These are phyloP conservation scores for Callyntrura guangdongensis DNA, from an alignment of 2,888 invertebrate species.

Conservation along the genomic window DNA sequence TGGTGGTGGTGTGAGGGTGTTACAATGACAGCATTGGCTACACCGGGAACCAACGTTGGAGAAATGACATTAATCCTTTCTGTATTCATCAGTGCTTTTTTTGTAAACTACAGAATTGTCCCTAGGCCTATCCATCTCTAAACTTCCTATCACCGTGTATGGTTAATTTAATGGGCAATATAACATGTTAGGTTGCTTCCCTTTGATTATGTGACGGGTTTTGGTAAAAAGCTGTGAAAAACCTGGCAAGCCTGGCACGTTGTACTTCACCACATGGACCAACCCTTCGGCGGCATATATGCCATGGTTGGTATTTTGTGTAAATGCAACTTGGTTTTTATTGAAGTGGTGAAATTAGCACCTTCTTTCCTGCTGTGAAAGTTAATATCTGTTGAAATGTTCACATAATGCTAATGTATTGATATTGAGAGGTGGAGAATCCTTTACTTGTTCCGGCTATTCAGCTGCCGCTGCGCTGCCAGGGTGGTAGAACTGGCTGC, in stretches of 20 bases:
- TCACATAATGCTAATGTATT: not conserved
- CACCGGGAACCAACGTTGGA: not conserved
- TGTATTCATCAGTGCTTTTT: conserved; percentile 35
- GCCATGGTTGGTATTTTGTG: not conserved
- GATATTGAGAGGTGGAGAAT: not conserved
- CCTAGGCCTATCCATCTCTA: conserved; percentile 9
- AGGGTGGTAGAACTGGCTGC: not conserved
- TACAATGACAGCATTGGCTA: conserved; percentile 38
- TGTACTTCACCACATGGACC: no score
- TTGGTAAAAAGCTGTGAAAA: not conserved
- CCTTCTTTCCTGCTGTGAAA: not conserved
- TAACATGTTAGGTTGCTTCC: not conserved
- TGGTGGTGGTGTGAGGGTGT: not conserved
- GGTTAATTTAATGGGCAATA: conserved; percentile 5
- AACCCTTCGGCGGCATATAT: not conserved
- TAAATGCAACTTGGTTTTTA: not conserved
- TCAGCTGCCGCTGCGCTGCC: not conserved
- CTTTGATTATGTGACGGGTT: no score
- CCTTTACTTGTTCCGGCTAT: not conserved
- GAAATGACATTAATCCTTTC: conserved; percentile 45
- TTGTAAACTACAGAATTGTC: conserved; percentile 5
- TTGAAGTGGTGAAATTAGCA: conserved; percentile 37
- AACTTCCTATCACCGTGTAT: conserved; percentile 13
- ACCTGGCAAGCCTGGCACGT: no score
- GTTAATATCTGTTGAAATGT: not conserved